phyloP scores from a whole-genome alignment of 1,140 invertebrate genomes.

The Macrocentrus cingulum region DNA sequence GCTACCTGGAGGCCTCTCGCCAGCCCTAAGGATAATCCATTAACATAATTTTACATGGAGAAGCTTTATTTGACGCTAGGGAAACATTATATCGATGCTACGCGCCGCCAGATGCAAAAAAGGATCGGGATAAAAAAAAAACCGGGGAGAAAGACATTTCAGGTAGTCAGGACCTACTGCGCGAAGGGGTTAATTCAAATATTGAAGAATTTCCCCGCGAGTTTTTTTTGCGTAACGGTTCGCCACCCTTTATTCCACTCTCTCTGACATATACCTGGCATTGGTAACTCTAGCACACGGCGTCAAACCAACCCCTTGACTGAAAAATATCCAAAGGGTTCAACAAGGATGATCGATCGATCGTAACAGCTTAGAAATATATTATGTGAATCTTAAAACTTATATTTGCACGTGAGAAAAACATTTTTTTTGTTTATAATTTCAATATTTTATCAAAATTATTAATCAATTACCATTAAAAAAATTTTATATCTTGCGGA shows the following conservation, averaged over 20 bases:
- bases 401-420: background rate
- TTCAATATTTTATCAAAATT: too few species aligned
- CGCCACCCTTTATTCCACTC: slow-evolving; percentile 14
- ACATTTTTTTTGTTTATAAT: too few species aligned
- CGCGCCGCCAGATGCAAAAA: slow-evolving; percentile 55
- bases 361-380: too few species aligned
- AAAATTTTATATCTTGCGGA: too few species aligned
- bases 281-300: slow-evolving; percentile 51
- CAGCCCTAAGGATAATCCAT: slow-evolving; percentile 56
- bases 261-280: slow-evolving; percentile 45
- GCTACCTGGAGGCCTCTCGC: slow-evolving; percentile 26
- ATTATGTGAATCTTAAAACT: too few species aligned
- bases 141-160: slow-evolving; percentile 24
- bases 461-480: too few species aligned
- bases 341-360: slow-evolving; percentile 21
- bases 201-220: slow-evolving; percentile 51
- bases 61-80: slow-evolving; percentile 42
- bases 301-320: slow-evolving; percentile 36
- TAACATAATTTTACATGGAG: slow-evolving; percentile 61
- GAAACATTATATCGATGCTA: slow-evolving; percentile 50
- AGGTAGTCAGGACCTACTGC: slow-evolving; percentile 9
- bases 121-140: slow-evolving; percentile 51
- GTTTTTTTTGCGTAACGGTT: slow-evolving; percentile 54
- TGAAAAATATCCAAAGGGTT: slow-evolving; percentile 44
- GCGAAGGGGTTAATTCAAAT: slow-evolving; percentile 56